Evolutionary conservation across 1,140 invertebrate genomes (phyloP).

Genomic region (Atta colombica): DNA sequence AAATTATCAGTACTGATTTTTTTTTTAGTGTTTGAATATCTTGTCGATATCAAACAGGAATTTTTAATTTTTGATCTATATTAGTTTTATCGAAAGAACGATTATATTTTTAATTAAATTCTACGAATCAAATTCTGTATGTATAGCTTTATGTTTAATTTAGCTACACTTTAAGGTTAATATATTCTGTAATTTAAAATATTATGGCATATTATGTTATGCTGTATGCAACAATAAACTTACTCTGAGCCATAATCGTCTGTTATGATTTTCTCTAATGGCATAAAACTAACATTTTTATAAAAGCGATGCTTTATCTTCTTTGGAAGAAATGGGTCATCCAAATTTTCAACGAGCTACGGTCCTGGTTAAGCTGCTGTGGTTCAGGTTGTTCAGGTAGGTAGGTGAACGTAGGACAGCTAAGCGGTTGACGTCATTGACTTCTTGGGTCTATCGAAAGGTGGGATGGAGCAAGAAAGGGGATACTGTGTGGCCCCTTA

Average conservation of each 20-base stretch:
- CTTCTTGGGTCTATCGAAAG: conserved; percentile 78
- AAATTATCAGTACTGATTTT: too few species aligned
- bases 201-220: neutral
- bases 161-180: neutral
- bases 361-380: conserved; percentile 60
- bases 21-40: too few species aligned
- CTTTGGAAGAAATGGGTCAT: neutral
- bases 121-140: neutral
- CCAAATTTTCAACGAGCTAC: conserved; percentile 10
- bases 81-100: neutral
- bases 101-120: neutral
- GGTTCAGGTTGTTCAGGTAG: conserved; percentile 69
- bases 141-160: neutral
- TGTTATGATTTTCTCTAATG: neutral
- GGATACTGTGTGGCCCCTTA: conserved; percentile 33
- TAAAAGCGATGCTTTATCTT: neutral
- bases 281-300: neutral
- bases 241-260: neutral
- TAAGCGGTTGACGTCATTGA: conserved; percentile 82
- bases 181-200: neutral
- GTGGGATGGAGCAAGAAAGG: conserved; percentile 64
- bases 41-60: too few species aligned
- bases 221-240: neutral
- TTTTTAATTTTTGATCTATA: neutral
- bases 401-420: conserved; percentile 82